Percentiles rank a stretch among this genome's conserved stretches.
Evolutionary conservation across 2,113 vertebrate species (phyloP).

Genomic region (Solenodon paradoxus): DNA sequence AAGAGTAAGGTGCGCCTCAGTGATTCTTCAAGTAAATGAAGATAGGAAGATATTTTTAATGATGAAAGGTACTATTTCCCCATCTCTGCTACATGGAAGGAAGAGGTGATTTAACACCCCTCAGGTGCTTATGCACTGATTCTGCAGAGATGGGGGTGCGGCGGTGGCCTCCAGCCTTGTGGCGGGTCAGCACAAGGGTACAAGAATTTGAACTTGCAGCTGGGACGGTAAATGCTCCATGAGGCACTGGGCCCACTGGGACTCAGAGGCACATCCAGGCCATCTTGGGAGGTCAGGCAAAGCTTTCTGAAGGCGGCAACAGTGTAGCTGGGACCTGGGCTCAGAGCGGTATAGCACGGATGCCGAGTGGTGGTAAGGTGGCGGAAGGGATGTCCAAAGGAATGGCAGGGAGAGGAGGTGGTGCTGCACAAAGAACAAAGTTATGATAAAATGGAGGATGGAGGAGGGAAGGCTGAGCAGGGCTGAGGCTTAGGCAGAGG

Average conservation of each 20-base stretch:
- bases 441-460: not conserved
- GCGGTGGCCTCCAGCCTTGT: not conserved
- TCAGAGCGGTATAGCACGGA: not conserved
- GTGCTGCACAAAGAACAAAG: not conserved
- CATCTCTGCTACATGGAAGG: not conserved
- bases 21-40: not conserved
- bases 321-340: not conserved
- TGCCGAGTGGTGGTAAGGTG: not conserved
- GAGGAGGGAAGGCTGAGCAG: not conserved
- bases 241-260: too few species aligned
- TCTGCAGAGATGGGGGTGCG: not conserved
- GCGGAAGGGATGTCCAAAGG: not conserved
- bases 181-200: not conserved
- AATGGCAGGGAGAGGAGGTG: not conserved
- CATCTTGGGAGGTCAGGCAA: not conserved
- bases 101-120: not conserved
- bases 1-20: not conserved
- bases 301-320: not conserved
- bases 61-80: not conserved
- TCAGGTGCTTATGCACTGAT: not conserved
- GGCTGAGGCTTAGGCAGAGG: not conserved
- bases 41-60: not conserved
- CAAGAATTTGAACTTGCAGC: too few species aligned
- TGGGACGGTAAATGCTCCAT: too few species aligned
- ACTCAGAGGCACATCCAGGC: not conserved